These are phyloP conservation scores for Laupala kohalensis DNA, from an alignment of 1,140 invertebrate genomes.

Conservation along the genomic window DNA sequence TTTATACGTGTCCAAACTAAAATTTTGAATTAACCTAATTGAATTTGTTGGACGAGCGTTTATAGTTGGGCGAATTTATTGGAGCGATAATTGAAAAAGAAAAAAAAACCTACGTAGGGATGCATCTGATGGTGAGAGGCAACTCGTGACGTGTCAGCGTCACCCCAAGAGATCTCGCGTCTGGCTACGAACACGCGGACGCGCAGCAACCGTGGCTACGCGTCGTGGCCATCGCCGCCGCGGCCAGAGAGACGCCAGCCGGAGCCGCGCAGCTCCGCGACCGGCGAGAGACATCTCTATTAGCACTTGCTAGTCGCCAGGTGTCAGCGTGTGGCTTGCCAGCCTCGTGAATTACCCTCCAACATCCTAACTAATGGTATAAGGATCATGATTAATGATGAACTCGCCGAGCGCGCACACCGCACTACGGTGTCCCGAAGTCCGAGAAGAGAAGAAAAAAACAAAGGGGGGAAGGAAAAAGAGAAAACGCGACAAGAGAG, in stretches of 20 bases:
- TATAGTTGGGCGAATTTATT: no score
- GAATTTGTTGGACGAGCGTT: no score
- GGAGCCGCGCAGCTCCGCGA: background rate
- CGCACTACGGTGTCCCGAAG: background rate
- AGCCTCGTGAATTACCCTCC: constrained; percentile 2
- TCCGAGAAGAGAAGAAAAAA: constrained; percentile 3
- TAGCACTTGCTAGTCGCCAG: constrained; percentile 6
- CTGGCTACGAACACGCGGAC: no score
- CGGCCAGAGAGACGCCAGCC: no score
- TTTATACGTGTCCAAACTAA: no score
- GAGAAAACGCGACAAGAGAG: background rate
- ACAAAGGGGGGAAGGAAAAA: background rate
- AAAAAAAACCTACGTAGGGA: no score
- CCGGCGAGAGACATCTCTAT: constrained; percentile 8
- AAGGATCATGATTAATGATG: constrained; percentile 15
- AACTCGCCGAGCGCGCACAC: background rate
- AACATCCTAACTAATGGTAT: constrained; percentile 13
- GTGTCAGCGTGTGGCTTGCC: constrained; percentile 2
- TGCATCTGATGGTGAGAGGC: no score
- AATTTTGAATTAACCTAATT: no score
- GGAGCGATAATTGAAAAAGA: no score
- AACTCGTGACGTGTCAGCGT: no score
- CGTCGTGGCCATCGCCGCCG: no score
- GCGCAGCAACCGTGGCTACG: background rate
- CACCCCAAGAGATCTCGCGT: no score